These are phyloP conservation scores for Microcebus griseorufus DNA, from an alignment of 2,113 vertebrate genomes.

Conservation along the genomic window DNA sequence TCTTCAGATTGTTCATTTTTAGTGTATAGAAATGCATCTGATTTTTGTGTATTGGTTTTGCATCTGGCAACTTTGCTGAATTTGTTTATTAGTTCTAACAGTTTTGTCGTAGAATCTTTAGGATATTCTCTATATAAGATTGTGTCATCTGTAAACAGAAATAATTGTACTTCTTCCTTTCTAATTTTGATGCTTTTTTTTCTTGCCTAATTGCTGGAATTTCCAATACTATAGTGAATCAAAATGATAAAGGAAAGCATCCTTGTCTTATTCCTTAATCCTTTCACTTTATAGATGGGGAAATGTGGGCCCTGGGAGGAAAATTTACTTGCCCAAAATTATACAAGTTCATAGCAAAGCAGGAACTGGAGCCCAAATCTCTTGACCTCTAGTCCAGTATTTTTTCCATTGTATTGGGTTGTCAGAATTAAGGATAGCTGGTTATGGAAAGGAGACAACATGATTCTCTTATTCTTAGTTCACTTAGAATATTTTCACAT, in stretches of 20 bases:
- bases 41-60: background rate
- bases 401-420: background rate
- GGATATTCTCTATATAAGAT: background rate
- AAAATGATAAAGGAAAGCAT: background rate
- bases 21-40: background rate
- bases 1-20: background rate
- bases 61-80: background rate
- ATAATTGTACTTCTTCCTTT: background rate
- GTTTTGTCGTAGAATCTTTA: background rate
- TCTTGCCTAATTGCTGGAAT: background rate
- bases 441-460: conserved; percentile 19
- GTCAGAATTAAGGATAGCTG: background rate
- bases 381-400: background rate
- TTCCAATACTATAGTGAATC: background rate
- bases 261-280: background rate
- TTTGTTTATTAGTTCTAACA: background rate
- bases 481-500: conserved; percentile 9
- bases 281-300: conserved; percentile 24
- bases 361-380: background rate
- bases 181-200: background rate
- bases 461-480: conserved; percentile 9
- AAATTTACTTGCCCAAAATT: background rate
- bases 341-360: background rate
- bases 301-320: background rate
- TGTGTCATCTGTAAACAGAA: background rate